These are phyloP conservation scores for Harpalus rufipes DNA, from an alignment of 2,888 invertebrate species.

Conservation along the genomic window DNA sequence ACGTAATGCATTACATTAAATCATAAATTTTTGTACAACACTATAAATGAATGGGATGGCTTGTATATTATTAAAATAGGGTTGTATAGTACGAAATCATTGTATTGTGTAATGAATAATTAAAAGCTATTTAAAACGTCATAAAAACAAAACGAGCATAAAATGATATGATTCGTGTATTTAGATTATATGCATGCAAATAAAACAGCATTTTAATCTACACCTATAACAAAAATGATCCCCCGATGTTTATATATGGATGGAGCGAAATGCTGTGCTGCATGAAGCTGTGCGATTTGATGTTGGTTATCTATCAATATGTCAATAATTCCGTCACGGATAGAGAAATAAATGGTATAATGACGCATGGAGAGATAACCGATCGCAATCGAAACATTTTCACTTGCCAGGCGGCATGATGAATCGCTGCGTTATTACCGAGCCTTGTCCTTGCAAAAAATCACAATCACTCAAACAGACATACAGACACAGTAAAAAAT, in stretches of 20 bases:
- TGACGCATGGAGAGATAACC: conserved; percentile 4
- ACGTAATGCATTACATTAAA: background rate
- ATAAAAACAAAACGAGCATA: background rate
- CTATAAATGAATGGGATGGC: too few relatives aligned
- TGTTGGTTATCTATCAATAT: conserved; percentile 2
- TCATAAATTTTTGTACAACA: too few relatives aligned
- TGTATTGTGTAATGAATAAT: background rate
- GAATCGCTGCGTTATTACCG: background rate
- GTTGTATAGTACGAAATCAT: background rate
- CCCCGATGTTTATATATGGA: background rate
- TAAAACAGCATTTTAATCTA: conserved; percentile 1
- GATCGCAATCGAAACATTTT: conserved; percentile 35
- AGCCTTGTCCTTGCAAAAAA: background rate
- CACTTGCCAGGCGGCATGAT: conserved; percentile 9
- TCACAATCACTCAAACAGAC: conserved; percentile 5
- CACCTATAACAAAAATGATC: background rate
- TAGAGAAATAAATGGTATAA: conserved; percentile 6
- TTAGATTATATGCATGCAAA: background rate
- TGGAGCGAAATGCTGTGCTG: background rate
- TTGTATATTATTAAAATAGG: too few relatives aligned
- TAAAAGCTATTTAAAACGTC: background rate
- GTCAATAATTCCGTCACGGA: conserved; percentile 1
- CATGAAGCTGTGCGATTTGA: conserved; percentile 7
- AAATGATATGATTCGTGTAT: background rate
- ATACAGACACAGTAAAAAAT: background rate